Conservation (phyloP, 2,888 invertebrate species). For the Sinopyrophorus schimmeli region DNA sequence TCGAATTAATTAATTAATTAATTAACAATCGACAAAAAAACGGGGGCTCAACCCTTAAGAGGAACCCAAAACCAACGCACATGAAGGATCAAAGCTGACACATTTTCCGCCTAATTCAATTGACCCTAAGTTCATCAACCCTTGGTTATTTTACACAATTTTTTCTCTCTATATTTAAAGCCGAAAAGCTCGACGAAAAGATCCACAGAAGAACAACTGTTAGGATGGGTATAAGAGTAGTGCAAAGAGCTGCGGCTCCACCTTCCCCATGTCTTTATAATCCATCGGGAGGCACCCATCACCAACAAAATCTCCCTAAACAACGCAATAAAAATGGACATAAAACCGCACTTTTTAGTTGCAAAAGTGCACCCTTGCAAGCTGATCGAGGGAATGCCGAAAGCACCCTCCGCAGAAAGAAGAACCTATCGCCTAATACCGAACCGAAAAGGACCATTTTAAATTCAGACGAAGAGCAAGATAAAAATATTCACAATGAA, state of each 20-base stretch:
- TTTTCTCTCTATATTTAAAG: too few species aligned
- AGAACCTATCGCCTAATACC: conserved; percentile 33
- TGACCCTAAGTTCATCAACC: too few species aligned
- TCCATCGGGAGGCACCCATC: conserved; percentile 45
- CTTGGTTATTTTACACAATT: too few species aligned
- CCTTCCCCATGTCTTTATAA: conserved; percentile 52
- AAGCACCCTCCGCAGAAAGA: too few species aligned
- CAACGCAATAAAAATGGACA: conserved; percentile 34
- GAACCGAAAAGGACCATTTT: conserved; percentile 14
- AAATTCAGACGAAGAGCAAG: conserved; percentile 12
- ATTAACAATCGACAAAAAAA: neutral
- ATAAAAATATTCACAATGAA: too few species aligned
- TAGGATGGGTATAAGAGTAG: conserved; percentile 83
- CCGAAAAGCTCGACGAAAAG: conserved; percentile 83
- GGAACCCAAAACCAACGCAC: conserved; percentile 4
- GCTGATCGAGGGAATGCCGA: neutral
- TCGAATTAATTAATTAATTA: too few species aligned
- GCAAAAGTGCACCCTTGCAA: conserved; percentile 47
- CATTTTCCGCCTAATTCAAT: too few species aligned
- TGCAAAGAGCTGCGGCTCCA: conserved; percentile 64
- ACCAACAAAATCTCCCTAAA: conserved; percentile 18
- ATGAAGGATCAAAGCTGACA: conserved; percentile 25
- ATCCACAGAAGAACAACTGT: conserved; percentile 78
- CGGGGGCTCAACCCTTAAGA: too few species aligned
- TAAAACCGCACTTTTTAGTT: conserved; percentile 49